Percentiles rank a stretch among this genome's conserved stretches.
phyloP scores from a whole-genome alignment of 2,113 vertebrate genomes.

The Cynopterus brachyotis region DNA sequence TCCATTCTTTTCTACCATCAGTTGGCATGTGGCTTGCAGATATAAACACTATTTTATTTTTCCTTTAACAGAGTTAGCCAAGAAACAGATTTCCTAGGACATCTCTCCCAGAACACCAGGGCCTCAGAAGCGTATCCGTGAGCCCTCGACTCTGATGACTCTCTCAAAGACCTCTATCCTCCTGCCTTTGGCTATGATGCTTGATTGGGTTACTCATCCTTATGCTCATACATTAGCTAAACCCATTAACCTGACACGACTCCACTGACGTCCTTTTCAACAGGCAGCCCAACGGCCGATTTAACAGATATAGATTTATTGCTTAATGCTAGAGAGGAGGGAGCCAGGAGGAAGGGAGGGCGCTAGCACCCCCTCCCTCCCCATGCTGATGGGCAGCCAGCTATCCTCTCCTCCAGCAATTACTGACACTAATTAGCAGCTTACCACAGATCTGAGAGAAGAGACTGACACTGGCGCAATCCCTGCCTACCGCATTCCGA shows the following conservation, averaged over 20 bases:
- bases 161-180: neutral
- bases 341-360: constrained; percentile 30
- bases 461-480: neutral
- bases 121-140: neutral
- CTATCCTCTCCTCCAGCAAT: constrained; percentile 72
- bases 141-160: neutral
- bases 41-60: neutral
- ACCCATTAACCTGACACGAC: constrained; percentile 56
- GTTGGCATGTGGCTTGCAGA: neutral
- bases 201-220: neutral
- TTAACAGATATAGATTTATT: constrained; percentile 76
- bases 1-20: neutral
- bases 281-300: constrained; percentile 42
- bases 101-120: neutral
- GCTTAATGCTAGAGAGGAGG: neutral
- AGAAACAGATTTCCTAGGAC: neutral
- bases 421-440: constrained; percentile 78
- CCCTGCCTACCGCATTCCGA: neutral
- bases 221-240: constrained; percentile 46
- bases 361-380: neutral
- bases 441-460: constrained; percentile 32
- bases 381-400: neutral
- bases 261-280: constrained; percentile 44
- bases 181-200: neutral
- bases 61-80: neutral